phyloP scores from a whole-genome alignment of 2,797 vertebrate species.

The Chloroceryle inda region DNA sequence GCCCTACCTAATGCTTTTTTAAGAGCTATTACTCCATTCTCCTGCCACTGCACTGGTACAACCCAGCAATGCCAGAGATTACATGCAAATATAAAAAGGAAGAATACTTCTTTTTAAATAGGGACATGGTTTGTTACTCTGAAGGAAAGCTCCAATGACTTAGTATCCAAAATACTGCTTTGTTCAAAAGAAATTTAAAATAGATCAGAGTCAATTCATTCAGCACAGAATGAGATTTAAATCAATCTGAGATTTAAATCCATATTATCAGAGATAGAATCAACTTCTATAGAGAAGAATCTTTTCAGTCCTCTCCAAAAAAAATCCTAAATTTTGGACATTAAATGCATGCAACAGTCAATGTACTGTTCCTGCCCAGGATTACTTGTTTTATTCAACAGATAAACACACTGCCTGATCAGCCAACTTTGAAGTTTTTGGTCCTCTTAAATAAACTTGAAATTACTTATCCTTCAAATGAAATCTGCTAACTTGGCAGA shows the following conservation, averaged over 20 bases:
- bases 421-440: background rate
- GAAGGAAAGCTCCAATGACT: background rate
- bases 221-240: background rate
- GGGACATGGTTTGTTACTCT: background rate
- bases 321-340: background rate
- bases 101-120: background rate
- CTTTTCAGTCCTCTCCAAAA: background rate
- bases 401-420: background rate
- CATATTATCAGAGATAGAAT: background rate
- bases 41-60: background rate
- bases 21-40: background rate
- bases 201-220: background rate
- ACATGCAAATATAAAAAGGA: background rate
- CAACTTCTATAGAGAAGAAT: background rate
- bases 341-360: background rate
- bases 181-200: background rate
- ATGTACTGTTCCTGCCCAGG: background rate
- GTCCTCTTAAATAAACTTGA: background rate
- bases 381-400: background rate
- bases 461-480: background rate
- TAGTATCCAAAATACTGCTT: background rate
- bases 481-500: background rate
- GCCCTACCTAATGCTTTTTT: background rate
- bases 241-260: background rate
- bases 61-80: background rate